Evolutionary conservation across 2,113 vertebrate genomes (phyloP).

Genomic region (Scolopax mira): DNA sequence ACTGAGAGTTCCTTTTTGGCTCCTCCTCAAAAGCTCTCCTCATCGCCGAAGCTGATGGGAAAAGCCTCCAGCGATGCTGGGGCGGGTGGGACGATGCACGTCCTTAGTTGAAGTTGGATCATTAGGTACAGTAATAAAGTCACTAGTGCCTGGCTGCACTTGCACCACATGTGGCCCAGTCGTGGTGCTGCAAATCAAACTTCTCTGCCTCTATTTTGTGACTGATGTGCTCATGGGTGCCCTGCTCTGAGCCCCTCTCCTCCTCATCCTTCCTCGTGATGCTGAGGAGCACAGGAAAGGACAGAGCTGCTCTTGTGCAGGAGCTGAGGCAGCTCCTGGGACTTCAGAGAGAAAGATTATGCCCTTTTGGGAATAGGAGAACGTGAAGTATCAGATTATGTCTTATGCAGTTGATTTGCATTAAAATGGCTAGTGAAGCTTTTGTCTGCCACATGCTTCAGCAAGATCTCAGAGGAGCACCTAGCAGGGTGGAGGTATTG

Average conservation of each 20-base stretch:
- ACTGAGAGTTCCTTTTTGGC: not conserved
- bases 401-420: constrained; percentile 3
- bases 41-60: not conserved
- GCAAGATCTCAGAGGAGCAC: constrained; percentile 4
- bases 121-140: not conserved
- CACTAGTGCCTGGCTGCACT: not conserved
- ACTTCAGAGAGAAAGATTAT: not conserved
- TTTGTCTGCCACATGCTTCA: not conserved
- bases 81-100: not conserved
- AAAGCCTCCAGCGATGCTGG: not conserved
- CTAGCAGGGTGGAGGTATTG: not conserved
- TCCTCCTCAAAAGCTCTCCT: not conserved
- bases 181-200: not conserved
- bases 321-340: not conserved
- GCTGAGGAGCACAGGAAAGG: not conserved
- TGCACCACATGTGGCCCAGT: too few species aligned
- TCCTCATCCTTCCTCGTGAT: fast-evolving
- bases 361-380: not conserved
- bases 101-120: not conserved
- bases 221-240: not conserved
- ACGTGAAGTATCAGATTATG: not conserved
- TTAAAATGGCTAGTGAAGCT: constrained; percentile 1
- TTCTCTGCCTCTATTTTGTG: not conserved
- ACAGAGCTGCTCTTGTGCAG: not conserved
- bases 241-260: not conserved